Base-by-base conservation (phyloP, 1,140 invertebrate genomes). In the Heliothis virescens region DNA sequence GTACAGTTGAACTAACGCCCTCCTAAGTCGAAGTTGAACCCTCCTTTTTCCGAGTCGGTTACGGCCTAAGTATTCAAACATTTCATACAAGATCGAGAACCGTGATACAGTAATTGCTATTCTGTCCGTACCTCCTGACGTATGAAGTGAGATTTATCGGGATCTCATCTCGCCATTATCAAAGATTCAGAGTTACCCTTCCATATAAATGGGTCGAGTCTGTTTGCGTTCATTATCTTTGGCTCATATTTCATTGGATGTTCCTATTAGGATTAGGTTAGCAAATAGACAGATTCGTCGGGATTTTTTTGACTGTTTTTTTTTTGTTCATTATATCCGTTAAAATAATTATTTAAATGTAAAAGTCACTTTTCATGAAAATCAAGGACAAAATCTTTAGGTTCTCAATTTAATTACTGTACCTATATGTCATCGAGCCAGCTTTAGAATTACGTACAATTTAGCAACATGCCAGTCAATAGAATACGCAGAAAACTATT, bases 161-260 rank as follows among this genome's bases (percentile, higher is more conserved):
- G 57, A 18, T 75, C 69, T 75, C 72, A 75, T 62, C 57, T 75
- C 47, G 72, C 72, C 47, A 75, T 75, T 75, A 75, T 75, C 72
- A 75, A 75, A 72, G 69, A 72, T 72, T 55, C 69, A 55, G 69
- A 26, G 52, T 41, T 55, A 55, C 69, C 69, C 69, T 53, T 71
- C 53, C 50, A 53, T 41, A 47, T 48, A 75, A 62, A 75, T 62
- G 18, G 55, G 57, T 75, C 47, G 72, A 18, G 29, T 47, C 34
- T 59, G 53, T 72, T 55, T 72, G 29, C 52, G 16, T 72, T 72
- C 47, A 55, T 57, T 57, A 72, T 72, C 69, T 72, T n/a, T 11
- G 11, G 7, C 29, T 72, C 67, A 29, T 72, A 50, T 57, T 72
- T 72, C 69, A 72, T 67, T 72, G 67, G 53, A 53, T 26, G 67